A percentile compares a stretch with the other conserved stretches of the same genome.
phyloP scores from a whole-genome alignment of 2,888 invertebrate species.

The Troilus luridus region DNA sequence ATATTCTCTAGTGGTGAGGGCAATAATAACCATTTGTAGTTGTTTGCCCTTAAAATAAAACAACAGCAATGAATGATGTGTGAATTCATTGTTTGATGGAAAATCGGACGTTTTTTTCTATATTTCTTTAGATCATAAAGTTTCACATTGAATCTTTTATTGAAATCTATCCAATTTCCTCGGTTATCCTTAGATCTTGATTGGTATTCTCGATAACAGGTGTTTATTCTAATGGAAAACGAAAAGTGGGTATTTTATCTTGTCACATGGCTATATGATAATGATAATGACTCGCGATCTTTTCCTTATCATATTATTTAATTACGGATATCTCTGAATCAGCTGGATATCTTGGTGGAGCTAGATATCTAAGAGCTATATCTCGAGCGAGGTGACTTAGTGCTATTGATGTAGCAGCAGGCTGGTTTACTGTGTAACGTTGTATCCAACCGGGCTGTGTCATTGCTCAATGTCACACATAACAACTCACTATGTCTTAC shows the following conservation, averaged over 20 bases:
- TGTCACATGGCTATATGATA: not conserved
- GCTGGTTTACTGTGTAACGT: not conserved
- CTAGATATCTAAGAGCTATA: not conserved
- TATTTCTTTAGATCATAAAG: too few species aligned
- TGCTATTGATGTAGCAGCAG: not conserved
- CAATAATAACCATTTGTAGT: too few species aligned
- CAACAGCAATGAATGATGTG: too few species aligned
- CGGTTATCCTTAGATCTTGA: not conserved
- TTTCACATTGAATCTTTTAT: too few species aligned
- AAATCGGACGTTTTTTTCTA: too few species aligned
- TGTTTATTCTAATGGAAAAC: not conserved
- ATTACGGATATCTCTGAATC: not conserved
- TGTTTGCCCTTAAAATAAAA: too few species aligned
- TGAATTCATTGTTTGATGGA: too few species aligned
- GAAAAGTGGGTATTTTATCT: not conserved
- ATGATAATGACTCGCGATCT: not conserved
- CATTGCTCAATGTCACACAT: conserved; percentile 10
- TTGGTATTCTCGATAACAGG: not conserved
- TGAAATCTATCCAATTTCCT: too few species aligned
- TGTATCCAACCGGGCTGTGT: not conserved
- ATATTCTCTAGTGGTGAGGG: too few species aligned
- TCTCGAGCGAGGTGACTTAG: not conserved
- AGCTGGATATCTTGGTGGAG: not conserved
- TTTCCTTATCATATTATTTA: conserved; percentile 8
- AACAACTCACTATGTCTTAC: not conserved